Evolutionary conservation across 2,113 vertebrate genomes (phyloP).

Genomic region (Mormyrus iriodes): DNA sequence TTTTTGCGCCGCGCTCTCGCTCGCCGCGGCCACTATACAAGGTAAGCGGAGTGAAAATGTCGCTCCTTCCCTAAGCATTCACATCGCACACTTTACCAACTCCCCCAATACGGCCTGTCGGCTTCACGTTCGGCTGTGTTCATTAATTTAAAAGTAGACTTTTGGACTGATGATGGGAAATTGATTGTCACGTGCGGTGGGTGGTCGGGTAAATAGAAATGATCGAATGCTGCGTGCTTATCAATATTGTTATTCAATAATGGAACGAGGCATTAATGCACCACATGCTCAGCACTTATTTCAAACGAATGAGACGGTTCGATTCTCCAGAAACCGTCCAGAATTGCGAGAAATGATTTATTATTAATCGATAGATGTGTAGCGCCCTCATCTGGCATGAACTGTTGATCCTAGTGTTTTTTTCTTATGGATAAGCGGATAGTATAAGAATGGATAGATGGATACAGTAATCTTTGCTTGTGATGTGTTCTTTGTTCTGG

Average conservation of each 20-base stretch:
- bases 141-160: neutral
- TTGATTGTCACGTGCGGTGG: neutral
- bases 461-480: neutral
- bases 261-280: neutral
- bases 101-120: neutral
- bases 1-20: slow-evolving; percentile 43
- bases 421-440: neutral
- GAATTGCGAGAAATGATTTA: neutral
- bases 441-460: neutral
- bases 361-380: neutral
- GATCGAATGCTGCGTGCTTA: neutral
- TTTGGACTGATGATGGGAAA: neutral
- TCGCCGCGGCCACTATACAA: slow-evolving; percentile 38
- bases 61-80: neutral
- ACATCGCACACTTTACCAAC: neutral
- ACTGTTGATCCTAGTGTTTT: neutral
- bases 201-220: neutral
- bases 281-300: neutral
- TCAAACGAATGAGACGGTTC: neutral
- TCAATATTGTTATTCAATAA: neutral
- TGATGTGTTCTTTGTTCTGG: neutral
- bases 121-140: neutral
- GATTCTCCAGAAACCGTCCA: neutral
- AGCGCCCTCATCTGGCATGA: slow-evolving; percentile 21
- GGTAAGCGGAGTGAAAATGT: slow-evolving; percentile 44